A percentile compares a stretch with the other conserved stretches of the same genome.
Conservation (phyloP, 2,113 vertebrate genomes). For the Gnathonemus longibarbis region DNA sequence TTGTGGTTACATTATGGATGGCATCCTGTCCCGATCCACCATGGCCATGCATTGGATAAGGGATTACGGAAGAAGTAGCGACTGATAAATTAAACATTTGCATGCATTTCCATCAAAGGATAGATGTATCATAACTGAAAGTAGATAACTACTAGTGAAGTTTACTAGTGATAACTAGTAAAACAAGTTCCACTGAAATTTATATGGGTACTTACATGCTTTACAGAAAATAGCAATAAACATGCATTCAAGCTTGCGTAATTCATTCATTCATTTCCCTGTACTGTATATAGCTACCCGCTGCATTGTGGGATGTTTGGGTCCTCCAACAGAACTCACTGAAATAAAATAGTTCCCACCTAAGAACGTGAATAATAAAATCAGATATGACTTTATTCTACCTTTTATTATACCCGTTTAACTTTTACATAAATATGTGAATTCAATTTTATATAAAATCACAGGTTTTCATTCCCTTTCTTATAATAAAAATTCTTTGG, state of each 20-base stretch:
- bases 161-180: background rate
- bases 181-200: background rate
- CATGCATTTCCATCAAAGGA: background rate
- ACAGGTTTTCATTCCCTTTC: background rate
- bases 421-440: background rate
- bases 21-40: background rate
- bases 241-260: background rate
- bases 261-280: background rate
- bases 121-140: background rate
- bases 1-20: background rate
- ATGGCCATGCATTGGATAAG: background rate
- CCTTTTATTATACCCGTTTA: background rate
- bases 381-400: background rate
- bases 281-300: background rate
- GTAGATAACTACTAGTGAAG: background rate
- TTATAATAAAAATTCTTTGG: background rate
- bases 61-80: background rate
- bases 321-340: background rate
- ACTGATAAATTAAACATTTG: background rate
- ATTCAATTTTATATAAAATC: background rate
- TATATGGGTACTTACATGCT: background rate
- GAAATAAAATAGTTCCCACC: constrained; percentile 14
- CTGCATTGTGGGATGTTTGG: constrained; percentile 11
- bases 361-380: background rate
- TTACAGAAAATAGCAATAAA: background rate